phyloP scores from a whole-genome alignment of 2,888 invertebrate species.

The Syritta pipiens region DNA sequence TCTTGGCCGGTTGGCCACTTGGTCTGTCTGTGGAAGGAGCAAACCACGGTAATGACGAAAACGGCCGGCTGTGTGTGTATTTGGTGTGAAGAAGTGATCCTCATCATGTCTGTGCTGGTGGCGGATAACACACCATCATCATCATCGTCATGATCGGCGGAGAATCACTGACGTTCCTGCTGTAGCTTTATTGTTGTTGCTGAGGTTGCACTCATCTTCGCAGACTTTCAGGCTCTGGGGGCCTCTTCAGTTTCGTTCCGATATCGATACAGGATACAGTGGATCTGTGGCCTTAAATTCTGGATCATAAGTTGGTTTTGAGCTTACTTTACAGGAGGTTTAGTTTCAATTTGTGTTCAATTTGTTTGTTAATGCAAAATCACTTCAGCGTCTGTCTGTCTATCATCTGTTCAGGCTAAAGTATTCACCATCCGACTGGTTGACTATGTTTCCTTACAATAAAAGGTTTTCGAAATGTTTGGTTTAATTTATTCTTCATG shows the following conservation, averaged over 20 bases:
- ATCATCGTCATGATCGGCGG: conserved; percentile 1
- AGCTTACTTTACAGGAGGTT: too few species aligned
- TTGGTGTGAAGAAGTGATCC: conserved; percentile 19
- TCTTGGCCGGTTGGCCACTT: not conserved
- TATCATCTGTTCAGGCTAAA: too few species aligned
- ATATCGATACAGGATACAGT: conserved; percentile 17
- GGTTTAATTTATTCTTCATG: too few species aligned
- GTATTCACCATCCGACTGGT: too few species aligned
- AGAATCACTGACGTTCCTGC: not conserved
- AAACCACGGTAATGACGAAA: conserved; percentile 31
- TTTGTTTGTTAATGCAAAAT: too few species aligned
- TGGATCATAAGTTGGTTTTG: too few species aligned
- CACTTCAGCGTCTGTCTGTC: too few species aligned
- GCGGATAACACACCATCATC: conserved; percentile 12
- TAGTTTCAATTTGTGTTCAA: too few species aligned
- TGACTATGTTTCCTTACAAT: too few species aligned
- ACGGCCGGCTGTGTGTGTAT: conserved; percentile 5
- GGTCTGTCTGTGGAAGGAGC: too few species aligned
- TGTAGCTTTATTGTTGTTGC: not conserved
- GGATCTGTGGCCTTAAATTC: not conserved
- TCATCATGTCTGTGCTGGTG: conserved; percentile 10
- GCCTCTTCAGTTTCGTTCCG: conserved; percentile 5
- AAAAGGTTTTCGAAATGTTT: too few species aligned
- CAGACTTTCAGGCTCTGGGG: conserved; percentile 48
- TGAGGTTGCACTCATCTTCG: conserved; percentile 33